Evolutionary conservation across 2,888 invertebrate genomes (phyloP), one percentile per base, ranked within the genome.

Genomic region (Netelia virgata): DNA sequence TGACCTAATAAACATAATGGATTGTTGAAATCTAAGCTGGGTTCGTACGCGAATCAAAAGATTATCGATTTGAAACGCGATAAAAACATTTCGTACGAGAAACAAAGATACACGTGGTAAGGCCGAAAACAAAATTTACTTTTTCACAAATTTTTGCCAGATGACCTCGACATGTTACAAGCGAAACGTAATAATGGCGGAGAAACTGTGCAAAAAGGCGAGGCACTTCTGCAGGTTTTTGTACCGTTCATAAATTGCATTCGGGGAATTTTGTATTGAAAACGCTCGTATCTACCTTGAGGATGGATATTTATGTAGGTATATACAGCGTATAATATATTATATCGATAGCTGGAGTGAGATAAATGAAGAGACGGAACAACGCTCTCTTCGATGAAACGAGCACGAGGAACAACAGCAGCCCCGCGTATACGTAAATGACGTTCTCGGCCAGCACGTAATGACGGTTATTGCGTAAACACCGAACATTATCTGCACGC

Each of bases 401-500:
- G 28, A 53, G 59, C 20, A 76, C 83, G 16, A 18, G 73, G 63
- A 87, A 84, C 86, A 85, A 78, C 82, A 73, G 74, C 83, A 85
- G 81, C 86, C 87, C 87, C 85, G 73, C 86, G 88, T 85, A 90
- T 85, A 90, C 90, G 88, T 90, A 90, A 91, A 91, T 88, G 90
- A 89, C 90, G 72, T 75, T 85, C 78, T 82, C 57, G 66, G 64
- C 55, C 55, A 87, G 87, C 88, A 64, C 86, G 89, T 92, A 92
- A 92, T 92, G 89, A 91, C 91, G 90, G 90, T 90, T 90, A 92
- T 91, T 89, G 88, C 82, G 66, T 74, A 73, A 72, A 84, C 83
- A 72, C 77, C 86, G 69, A 86, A 86, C 85, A 92, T 93, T 93
- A 93, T 91, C 92, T 92, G 93, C 93, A 93, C 93, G 93, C 92